Conservation (phyloP, 2,113 vertebrate species). For the Noturus placidus region DNA sequence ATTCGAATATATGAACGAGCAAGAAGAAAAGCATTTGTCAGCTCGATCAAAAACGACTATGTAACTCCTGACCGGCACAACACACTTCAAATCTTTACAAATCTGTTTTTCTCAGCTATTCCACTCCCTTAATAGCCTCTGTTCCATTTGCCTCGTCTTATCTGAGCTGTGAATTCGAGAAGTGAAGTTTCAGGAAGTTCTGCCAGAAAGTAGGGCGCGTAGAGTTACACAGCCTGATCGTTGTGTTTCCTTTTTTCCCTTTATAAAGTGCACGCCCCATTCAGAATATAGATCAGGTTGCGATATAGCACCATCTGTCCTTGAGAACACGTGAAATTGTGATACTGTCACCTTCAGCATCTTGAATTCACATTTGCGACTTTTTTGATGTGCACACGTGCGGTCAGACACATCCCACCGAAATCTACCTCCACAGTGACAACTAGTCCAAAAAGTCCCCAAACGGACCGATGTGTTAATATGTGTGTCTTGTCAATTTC, state of each 20-base stretch:
- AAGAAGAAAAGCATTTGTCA: neutral
- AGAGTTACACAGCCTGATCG: slow-evolving; percentile 60
- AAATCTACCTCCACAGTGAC: neutral
- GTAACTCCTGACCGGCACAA: neutral
- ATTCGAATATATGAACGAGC: neutral
- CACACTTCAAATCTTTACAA: slow-evolving; percentile 13
- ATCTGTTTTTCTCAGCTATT: slow-evolving; percentile 25
- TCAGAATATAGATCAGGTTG: slow-evolving; percentile 72
- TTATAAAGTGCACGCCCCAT: slow-evolving; percentile 65
- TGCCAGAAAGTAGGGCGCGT: slow-evolving; percentile 63
- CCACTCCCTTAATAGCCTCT: slow-evolving; percentile 33
- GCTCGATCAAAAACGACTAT: neutral
- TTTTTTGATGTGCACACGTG: neutral
- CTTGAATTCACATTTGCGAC: neutral
- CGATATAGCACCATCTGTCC: slow-evolving; percentile 62
- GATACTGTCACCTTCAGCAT: slow-evolving; percentile 19
- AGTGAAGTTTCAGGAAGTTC: slow-evolving; percentile 59
- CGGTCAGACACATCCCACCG: neutral
- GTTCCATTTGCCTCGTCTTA: slow-evolving; percentile 55
- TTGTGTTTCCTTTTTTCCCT: slow-evolving; percentile 46
- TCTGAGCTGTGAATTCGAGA: slow-evolving; percentile 50
- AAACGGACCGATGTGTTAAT: neutral
- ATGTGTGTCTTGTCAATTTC: neutral
- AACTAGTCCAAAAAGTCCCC: neutral
- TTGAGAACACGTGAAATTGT: slow-evolving; percentile 56